Evolutionary conservation across 2,797 vertebrate species (phyloP), one percentile per base, ranked within the genome.

Genomic region (Ptychadena robeensis): DNA sequence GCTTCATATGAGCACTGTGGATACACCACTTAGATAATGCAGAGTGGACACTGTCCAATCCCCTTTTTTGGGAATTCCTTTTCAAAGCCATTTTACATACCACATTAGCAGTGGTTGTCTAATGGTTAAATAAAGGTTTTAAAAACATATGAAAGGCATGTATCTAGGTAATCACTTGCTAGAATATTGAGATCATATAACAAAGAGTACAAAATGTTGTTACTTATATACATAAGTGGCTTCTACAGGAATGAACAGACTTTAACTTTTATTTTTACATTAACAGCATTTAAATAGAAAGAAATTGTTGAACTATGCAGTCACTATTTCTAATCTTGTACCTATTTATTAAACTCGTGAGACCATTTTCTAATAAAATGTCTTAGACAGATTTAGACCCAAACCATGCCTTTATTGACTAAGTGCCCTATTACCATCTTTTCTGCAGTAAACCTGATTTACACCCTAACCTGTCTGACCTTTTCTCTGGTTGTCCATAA

Each of bases 401-500:
- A 38, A 70, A 37, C 72, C 53, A 65, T 76, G 71, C 37, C 72
- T 85, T 80, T 85, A 85, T 85, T 76, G 82, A 80, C 78, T 53
- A 85, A 70, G 32, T 80, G 82, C 65, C 66, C 63, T 70, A 80
- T 80, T 80, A 85, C 65, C 71, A 80, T 85, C 70, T 73, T 66
- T 71, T 61, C 77, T 53, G 77, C 71, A 44, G 72, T 76, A 48
- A 76, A 80, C 69, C 65, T 75, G 64, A 85, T 65, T 76, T 85
- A 85, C 70, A 34, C 57, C 25, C 77, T 69, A 70, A 80, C 71
- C 82, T 72, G 37, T 64, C 35, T 80, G 63, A 59, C 82, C 82
- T 76, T 85, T 85, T 35, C 37, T 63, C 65, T 53, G 31, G 15
- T 14, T 75, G 65, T 35, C 72, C 63, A 80, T 85, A 85, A 76